Conservation (phyloP, 2,113 vertebrate genomes). For the Sphyrna mokarran region DNA sequence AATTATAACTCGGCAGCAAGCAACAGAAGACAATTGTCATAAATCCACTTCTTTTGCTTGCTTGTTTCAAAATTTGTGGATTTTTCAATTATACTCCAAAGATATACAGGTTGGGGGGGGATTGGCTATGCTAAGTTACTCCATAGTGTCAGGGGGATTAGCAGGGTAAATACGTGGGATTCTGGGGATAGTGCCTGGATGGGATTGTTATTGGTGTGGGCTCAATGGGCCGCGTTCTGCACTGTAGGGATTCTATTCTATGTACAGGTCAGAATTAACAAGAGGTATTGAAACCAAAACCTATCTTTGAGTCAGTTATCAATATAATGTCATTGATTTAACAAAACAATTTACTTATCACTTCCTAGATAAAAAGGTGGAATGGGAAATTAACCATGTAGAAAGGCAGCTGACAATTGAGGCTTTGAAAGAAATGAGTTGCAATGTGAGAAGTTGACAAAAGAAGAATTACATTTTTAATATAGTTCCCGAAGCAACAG, state of each 20-base stretch:
- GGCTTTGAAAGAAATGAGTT: slow-evolving; percentile 7
- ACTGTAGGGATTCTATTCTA: not conserved
- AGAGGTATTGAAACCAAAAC: not conserved
- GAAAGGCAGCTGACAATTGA: slow-evolving; percentile 6
- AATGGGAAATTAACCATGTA: not conserved
- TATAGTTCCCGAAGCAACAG: not conserved
- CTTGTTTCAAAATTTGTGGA: not conserved
- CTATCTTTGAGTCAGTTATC: not conserved
- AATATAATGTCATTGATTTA: not conserved
- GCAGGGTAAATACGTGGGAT: no score
- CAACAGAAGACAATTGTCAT: not conserved
- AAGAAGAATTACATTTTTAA: not conserved
- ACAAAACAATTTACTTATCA: not conserved
- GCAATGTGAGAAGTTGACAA: slow-evolving; percentile 8
- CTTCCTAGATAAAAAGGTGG: not conserved
- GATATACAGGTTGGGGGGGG: no score
- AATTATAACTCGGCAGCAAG: not conserved
- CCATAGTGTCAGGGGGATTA: no score
- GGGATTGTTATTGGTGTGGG: no score
- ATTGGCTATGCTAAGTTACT: no score
- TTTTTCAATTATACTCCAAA: not conserved
- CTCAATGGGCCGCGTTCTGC: no score
- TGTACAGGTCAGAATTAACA: not conserved
- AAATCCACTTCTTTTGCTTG: not conserved
- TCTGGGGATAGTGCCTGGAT: no score